phyloP scores from a whole-genome alignment of 1,140 invertebrate species.

The Asbolus verrucosus region DNA sequence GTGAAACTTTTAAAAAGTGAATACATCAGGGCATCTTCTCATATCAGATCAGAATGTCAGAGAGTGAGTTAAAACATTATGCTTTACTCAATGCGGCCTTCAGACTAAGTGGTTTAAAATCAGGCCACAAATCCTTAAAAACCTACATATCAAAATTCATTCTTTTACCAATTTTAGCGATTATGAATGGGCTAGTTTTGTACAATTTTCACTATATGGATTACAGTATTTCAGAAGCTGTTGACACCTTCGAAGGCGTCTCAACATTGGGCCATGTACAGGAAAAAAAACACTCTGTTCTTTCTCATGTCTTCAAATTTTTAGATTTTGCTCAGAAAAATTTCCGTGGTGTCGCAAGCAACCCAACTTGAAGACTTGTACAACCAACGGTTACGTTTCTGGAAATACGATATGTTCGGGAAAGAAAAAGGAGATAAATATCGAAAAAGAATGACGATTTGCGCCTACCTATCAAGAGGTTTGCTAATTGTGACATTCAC shows the following conservation, averaged over 20 bases:
- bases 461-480: background rate
- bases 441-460: background rate
- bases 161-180: too few relatives aligned
- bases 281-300: background rate
- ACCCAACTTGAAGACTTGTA: background rate
- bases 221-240: constrained; percentile 5
- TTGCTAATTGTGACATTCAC: background rate
- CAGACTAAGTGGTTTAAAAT: too few relatives aligned
- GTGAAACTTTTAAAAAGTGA: too few relatives aligned
- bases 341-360: background rate
- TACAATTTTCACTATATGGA: too few relatives aligned
- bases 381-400: background rate
- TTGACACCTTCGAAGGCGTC: background rate
- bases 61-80: too few relatives aligned
- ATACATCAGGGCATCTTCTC: too few relatives aligned
- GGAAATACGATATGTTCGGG: background rate
- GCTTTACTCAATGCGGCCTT: too few relatives aligned
- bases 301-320: background rate
- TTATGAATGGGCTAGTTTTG: too few relatives aligned
- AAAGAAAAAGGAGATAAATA: background rate
- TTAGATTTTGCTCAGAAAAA: background rate
- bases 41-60: too few relatives aligned
- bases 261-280: constrained; percentile 11
- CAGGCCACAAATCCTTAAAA: too few relatives aligned
- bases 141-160: too few relatives aligned